Evolutionary conservation across 2,888 invertebrate species (phyloP), one percentile per base, ranked within the genome.

Genomic region (Drosophila tanythrix): DNA sequence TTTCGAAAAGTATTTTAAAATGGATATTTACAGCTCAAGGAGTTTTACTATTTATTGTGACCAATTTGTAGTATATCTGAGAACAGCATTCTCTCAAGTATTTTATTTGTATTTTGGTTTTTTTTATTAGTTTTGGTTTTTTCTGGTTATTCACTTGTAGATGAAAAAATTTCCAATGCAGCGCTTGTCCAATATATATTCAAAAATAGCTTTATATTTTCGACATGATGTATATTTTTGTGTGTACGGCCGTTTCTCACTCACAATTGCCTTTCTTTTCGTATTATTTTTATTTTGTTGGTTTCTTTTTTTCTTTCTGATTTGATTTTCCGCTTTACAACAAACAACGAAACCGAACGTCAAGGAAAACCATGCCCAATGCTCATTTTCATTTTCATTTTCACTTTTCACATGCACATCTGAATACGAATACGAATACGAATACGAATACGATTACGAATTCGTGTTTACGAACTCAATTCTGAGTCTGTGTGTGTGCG

Each of bases 181-280:
- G 51, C 66, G 68, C 31, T 63, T 70, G 82, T 89, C 71, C 70
- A 87, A 82, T 88, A 79, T 88, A 90, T 86, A 74, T 80, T 90
- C 87, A 89, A 87, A 90, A 87, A 87, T 87, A 87, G 87, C 87
- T 71, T 76, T 81, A 89, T 85, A 88, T 88, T 85, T 85, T 85
- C 88, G 70, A 89, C 83, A 88, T 88, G 82, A 68, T 81, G 70
- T 85, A 70, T 86, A 72, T 75, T 68, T 50, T 57, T 29, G n/a
- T 76, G 61, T 77, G 60, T 70, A 62, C 74, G 57, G 50, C 70
- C 60, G 66, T 56, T 79, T 73, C 72, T 74, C 81, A 84, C 79
- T 84, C 84, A 82, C 78, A 84, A 84, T 89, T 90, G 89, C 79
- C 87, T 85, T 87, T 88, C 81, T 81, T 74, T 69, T 69, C 50